phyloP scores from a whole-genome alignment of 2,797 vertebrate genomes.

The Stomatorhinus walkeri region DNA sequence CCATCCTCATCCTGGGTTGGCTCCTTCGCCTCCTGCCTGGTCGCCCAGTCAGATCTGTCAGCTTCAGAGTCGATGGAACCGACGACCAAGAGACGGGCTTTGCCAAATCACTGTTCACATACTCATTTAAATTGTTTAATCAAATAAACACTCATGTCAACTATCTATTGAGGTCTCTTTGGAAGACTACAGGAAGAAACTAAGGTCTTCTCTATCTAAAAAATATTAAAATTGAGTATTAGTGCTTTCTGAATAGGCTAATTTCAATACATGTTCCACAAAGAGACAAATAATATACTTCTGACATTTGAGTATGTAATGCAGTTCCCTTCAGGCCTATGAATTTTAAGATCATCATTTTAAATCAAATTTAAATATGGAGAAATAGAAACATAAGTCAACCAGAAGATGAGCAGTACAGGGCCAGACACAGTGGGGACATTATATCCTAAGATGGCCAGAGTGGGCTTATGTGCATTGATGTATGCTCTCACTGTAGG shows the following conservation, averaged over 20 bases:
- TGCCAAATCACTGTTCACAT: too few relatives aligned
- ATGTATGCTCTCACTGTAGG: conserved; percentile 10
- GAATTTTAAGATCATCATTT: conserved; percentile 60
- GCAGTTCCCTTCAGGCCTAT: conserved; percentile 52
- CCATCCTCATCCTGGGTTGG: too few relatives aligned
- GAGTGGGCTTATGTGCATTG: neutral
- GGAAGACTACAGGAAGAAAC: conserved; percentile 41
- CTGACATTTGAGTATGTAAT: conserved; percentile 48
- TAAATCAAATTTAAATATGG: conserved; percentile 51
- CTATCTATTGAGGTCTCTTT: too few relatives aligned
- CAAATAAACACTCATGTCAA: too few relatives aligned
- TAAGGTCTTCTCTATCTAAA: conserved; percentile 55
- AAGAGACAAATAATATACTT: conserved; percentile 64
- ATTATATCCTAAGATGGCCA: neutral
- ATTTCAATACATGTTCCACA: conserved; percentile 56
- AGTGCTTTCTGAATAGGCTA: conserved; percentile 55
- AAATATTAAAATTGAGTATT: conserved; percentile 60
- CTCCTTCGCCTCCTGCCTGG: too few relatives aligned
- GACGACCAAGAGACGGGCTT: too few relatives aligned
- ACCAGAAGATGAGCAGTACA: conserved; percentile 28
- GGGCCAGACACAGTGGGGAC: neutral
- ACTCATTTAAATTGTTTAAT: too few relatives aligned
- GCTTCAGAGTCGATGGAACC: too few relatives aligned
- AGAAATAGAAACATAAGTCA: conserved; percentile 48
- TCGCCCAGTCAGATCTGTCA: too few relatives aligned